Evolutionary conservation across 1,140 invertebrate genomes (phyloP).

Genomic region (Galendromus occidentalis): DNA sequence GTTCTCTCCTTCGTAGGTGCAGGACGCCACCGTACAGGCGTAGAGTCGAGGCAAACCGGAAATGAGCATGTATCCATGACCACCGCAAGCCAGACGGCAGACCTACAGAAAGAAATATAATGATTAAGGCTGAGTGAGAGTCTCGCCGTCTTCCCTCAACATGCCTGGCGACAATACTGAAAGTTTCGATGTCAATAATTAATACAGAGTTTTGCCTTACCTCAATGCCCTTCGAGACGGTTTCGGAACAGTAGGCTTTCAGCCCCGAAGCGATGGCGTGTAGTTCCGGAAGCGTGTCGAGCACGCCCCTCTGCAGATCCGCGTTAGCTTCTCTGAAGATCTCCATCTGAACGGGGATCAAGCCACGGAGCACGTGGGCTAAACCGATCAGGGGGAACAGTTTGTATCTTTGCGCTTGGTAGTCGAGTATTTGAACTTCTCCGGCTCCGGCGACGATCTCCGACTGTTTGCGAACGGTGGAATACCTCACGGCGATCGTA

Average conservation of each 20-base stretch:
- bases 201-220: no score
- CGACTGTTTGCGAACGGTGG: conserved; percentile 66
- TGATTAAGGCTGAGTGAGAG: no score
- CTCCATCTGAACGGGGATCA: conserved; percentile 50
- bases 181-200: no score
- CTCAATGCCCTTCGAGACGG: conserved; percentile 49
- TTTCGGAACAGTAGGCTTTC: conserved; percentile 62
- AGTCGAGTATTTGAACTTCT: conserved; percentile 76
- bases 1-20: conserved; percentile 88
- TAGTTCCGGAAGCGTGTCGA: conserved; percentile 58
- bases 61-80: conserved; percentile 71
- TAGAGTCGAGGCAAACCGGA: conserved; percentile 66
- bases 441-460: conserved; percentile 50
- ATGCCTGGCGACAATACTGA: no score
- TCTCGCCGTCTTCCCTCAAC: no score
- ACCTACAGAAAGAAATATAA: conserved; percentile 22
- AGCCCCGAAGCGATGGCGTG: conserved; percentile 72
- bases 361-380: conserved; percentile 49
- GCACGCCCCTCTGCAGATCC: conserved; percentile 53
- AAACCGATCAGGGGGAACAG: conserved; percentile 58
- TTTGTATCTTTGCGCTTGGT: conserved; percentile 78
- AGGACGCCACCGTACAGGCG: conserved; percentile 53
- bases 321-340: conserved; percentile 58
- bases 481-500: conserved; percentile 46
- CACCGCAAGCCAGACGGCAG: conserved; percentile 65